Evolutionary conservation across 2,888 invertebrate species (phyloP).

Genomic region (Elmis aenea): DNA sequence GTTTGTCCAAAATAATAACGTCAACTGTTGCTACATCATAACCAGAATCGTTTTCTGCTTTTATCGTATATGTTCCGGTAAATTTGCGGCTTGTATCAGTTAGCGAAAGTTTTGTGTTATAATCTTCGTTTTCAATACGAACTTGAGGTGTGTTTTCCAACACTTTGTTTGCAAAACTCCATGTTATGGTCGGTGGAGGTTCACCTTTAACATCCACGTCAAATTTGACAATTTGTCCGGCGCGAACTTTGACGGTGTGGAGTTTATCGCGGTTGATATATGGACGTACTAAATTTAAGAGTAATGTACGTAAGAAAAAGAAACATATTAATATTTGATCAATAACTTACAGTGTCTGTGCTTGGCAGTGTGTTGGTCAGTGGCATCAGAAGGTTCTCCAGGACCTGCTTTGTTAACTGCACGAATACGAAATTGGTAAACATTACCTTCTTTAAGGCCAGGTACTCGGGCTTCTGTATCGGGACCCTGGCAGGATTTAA

Average conservation of each 20-base stretch:
- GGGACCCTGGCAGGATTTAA: constrained; percentile 54
- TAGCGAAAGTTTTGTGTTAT: constrained; percentile 81
- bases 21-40: constrained; percentile 92
- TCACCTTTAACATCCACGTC: constrained; percentile 96
- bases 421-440: constrained; percentile 92
- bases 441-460: constrained; percentile 82
- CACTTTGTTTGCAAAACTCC: constrained; percentile 67
- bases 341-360: constrained; percentile 72
- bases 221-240: constrained; percentile 83
- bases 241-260: constrained; percentile 80
- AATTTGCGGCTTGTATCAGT: constrained; percentile 77
- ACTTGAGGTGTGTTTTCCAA: constrained; percentile 63
- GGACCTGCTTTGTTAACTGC: constrained; percentile 94
- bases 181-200: constrained; percentile 87
- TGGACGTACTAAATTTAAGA: constrained; percentile 73
- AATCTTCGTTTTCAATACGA: constrained; percentile 85
- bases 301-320: constrained; percentile 3
- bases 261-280: constrained; percentile 92
- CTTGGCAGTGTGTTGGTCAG: constrained; percentile 82
- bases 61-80: constrained; percentile 85
- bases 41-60: constrained; percentile 90
- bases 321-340: constrained; percentile 5
- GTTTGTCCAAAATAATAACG: constrained; percentile 78
- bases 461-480: constrained; percentile 78
- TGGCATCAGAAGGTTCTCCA: constrained; percentile 85